These are phyloP conservation scores for Nylanderia fulva DNA, from an alignment of 1,140 invertebrate genomes.

Conservation along the genomic window DNA sequence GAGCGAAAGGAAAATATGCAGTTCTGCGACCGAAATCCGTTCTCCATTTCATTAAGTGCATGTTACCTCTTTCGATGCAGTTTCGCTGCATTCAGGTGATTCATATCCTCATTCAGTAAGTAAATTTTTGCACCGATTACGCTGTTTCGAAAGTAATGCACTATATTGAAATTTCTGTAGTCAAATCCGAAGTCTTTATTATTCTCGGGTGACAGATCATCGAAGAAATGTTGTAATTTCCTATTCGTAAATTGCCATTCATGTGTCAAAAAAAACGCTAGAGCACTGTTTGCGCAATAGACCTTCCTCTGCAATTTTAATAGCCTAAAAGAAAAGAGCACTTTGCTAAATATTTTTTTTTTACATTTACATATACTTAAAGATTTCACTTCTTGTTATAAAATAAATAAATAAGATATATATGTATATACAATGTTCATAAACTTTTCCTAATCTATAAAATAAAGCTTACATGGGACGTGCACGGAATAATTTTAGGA, in stretches of 20 bases:
- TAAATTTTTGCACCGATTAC: slow-evolving; percentile 87
- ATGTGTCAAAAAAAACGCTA: slow-evolving; percentile 92
- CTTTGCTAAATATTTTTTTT: not conserved
- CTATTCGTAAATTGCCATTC: slow-evolving; percentile 94
- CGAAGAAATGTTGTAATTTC: slow-evolving; percentile 90
- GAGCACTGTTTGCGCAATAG: slow-evolving; percentile 90
- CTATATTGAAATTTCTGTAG: slow-evolving; percentile 72
- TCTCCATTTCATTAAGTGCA: not conserved
- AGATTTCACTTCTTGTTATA: too few relatives aligned
- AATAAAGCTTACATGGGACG: too few relatives aligned
- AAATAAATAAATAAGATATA: not conserved
- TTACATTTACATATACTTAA: too few relatives aligned
- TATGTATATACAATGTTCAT: too few relatives aligned
- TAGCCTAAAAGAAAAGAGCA: slow-evolving; percentile 87
- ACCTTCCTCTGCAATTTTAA: slow-evolving; percentile 93
- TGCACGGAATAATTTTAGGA: too few relatives aligned
- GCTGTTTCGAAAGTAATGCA: slow-evolving; percentile 81
- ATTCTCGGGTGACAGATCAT: slow-evolving; percentile 88
- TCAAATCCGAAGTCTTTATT: slow-evolving; percentile 88
- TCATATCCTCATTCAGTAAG: slow-evolving; percentile 87
- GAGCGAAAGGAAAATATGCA: not conserved
- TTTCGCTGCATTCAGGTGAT: slow-evolving; percentile 83
- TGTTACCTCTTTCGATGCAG: slow-evolving; percentile 83
- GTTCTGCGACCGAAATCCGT: not conserved
- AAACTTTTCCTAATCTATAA: too few relatives aligned